These are phyloP conservation scores for Drosophila jambulina DNA, from an alignment of 1,140 invertebrate species.

Conservation along the genomic window DNA sequence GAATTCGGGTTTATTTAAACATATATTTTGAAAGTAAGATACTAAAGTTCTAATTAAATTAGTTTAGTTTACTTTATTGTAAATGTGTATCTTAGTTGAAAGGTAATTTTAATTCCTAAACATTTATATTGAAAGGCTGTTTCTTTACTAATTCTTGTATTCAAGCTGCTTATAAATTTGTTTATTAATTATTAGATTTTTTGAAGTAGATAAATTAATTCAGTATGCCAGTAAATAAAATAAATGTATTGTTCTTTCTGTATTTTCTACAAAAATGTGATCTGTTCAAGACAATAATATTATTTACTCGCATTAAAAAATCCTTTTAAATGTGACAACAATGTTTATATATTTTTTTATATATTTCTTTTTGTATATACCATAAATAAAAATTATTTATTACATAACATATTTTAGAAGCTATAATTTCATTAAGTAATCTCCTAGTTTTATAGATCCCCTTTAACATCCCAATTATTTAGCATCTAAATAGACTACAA, in stretches of 20 bases:
- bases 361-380: not conserved
- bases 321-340: not conserved
- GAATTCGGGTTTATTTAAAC: too few relatives aligned
- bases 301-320: not conserved
- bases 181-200: not conserved
- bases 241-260: not conserved
- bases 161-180: not conserved
- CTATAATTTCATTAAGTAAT: not conserved
- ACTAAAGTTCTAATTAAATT: not conserved
- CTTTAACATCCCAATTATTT: too few relatives aligned
- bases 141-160: not conserved
- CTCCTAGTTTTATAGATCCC: accelerated
- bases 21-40: too few relatives aligned
- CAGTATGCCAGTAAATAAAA: not conserved
- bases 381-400: not conserved
- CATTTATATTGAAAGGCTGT: too few relatives aligned
- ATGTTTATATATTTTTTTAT: not conserved
- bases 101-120: too few relatives aligned
- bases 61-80: not conserved
- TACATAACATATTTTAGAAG: not conserved
- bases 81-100: not conserved
- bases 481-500: not conserved
- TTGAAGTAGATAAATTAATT: not conserved
- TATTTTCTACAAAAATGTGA: not conserved
- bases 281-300: not conserved